Evolutionary conservation across 2,113 vertebrate species (phyloP).

Genomic region (Peromyscus polionotus): DNA sequence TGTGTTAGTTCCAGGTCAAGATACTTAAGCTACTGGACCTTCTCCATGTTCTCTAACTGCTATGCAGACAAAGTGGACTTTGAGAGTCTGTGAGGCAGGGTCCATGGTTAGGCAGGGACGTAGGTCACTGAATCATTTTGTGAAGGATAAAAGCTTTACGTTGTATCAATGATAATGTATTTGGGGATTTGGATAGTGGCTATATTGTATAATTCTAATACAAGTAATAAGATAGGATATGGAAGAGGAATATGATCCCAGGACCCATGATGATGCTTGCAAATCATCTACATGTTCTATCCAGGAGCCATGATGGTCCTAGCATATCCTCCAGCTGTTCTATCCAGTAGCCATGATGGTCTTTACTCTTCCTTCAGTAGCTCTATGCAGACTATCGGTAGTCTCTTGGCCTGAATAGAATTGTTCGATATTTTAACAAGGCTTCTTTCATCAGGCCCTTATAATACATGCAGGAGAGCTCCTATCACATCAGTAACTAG

Average conservation of each 20-base stretch:
- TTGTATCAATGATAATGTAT: neutral
- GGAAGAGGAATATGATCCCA: neutral
- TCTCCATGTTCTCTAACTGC: neutral
- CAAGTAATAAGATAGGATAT: neutral
- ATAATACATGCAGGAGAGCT: neutral
- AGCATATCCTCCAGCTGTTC: no score
- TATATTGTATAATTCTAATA: neutral
- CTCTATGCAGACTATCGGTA: neutral
- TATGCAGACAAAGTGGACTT: neutral
- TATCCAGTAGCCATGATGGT: neutral
- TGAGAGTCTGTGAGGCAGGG: neutral
- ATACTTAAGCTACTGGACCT: neutral
- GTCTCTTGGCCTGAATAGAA: neutral
- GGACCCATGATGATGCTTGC: neutral
- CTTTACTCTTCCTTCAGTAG: neutral
- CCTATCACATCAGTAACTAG: neutral
- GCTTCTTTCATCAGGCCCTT: neutral
- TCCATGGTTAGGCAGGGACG: neutral
- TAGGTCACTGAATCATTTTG: neutral
- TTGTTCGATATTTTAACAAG: neutral
- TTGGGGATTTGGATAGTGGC: neutral
- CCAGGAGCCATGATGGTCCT: neutral
- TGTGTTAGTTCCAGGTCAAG: neutral
- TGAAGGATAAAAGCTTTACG: neutral
- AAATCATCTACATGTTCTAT: neutral